Percentiles rank a stretch among this genome's conserved stretches.
These are phyloP conservation scores for Cataglyphis cursor DNA, from an alignment of 2,888 invertebrate genomes.

Conservation along the genomic window DNA sequence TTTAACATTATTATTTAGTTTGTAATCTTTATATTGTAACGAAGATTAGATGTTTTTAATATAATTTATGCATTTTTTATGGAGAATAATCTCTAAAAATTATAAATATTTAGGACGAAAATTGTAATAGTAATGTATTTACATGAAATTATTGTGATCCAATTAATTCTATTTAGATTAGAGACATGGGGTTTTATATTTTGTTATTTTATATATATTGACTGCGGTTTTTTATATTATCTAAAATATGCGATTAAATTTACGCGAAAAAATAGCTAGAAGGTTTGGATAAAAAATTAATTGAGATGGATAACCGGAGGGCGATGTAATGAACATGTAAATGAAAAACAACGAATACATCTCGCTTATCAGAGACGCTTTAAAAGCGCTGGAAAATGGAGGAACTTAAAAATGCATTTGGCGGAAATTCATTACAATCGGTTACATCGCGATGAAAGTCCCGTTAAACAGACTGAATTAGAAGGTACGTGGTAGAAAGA, in stretches of 20 bases:
- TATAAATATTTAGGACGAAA: background rate
- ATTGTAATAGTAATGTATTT: background rate
- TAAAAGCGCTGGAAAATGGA: conserved; percentile 54
- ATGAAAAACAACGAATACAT: conserved; percentile 44
- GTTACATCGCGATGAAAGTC: conserved; percentile 57
- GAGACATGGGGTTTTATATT: background rate
- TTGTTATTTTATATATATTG: background rate
- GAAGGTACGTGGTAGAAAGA: conserved; percentile 40
- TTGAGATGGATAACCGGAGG: conserved; percentile 13
- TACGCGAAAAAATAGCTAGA: conserved; percentile 4
- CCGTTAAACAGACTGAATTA: conserved; percentile 58
- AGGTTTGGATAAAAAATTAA: conserved; percentile 18
- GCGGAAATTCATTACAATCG: conserved; percentile 57
- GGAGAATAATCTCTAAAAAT: background rate
- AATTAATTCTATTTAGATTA: background rate
- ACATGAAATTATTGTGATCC: background rate
- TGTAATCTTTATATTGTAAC: background rate
- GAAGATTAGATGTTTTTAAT: background rate
- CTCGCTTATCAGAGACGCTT: conserved; percentile 36
- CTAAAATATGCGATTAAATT: conserved; percentile 8
- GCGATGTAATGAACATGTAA: conserved; percentile 43
- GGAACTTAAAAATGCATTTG: conserved; percentile 57
- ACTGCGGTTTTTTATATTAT: background rate
- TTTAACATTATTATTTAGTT: background rate
- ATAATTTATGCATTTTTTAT: background rate